A percentile compares a stretch with the other conserved stretches of the same genome.
Evolutionary conservation across 2,797 vertebrate genomes (phyloP).

Genomic region (Odontamblyopus rebecca): DNA sequence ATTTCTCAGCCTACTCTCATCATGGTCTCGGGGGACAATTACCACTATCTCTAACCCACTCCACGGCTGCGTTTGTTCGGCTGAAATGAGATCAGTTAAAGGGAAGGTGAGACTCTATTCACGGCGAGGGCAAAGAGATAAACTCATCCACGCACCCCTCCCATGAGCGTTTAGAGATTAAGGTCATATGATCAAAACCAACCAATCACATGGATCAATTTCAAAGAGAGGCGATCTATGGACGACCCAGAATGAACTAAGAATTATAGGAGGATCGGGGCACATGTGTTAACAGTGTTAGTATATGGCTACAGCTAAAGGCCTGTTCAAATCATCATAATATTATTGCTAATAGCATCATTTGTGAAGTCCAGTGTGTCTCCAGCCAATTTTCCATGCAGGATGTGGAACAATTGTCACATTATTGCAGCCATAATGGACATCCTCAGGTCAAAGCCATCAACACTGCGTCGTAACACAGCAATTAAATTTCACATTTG

Average conservation of each 20-base stretch:
- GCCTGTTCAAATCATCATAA: slow-evolving; percentile 11
- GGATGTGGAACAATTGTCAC: slow-evolving; percentile 11
- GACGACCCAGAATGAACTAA: slow-evolving; percentile 34
- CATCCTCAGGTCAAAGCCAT: neutral
- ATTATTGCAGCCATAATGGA: slow-evolving; percentile 9
- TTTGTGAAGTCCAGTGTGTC: slow-evolving; percentile 18
- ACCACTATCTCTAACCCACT: slow-evolving; percentile 65
- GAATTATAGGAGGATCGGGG: slow-evolving; percentile 35
- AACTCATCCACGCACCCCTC: slow-evolving; percentile 30
- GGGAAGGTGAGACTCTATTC: slow-evolving; percentile 77
- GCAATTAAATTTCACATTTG: neutral
- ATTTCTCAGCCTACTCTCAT: slow-evolving; percentile 38
- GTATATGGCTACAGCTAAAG: slow-evolving; percentile 36
- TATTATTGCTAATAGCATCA: slow-evolving; percentile 1
- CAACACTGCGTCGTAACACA: neutral
- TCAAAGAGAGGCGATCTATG: slow-evolving; percentile 36
- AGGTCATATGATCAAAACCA: slow-evolving; percentile 48
- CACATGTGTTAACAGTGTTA: slow-evolving; percentile 39
- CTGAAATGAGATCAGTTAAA: slow-evolving; percentile 78
- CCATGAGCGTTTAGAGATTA: slow-evolving; percentile 45
- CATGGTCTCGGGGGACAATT: slow-evolving; percentile 72
- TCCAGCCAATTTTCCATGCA: slow-evolving; percentile 21
- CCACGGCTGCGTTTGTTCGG: slow-evolving; percentile 68
- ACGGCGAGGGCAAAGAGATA: slow-evolving; percentile 74
- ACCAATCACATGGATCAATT: slow-evolving; percentile 53